Conservation (phyloP, 1,140 invertebrate species). For the Meloidogyne floridensis region DNA sequence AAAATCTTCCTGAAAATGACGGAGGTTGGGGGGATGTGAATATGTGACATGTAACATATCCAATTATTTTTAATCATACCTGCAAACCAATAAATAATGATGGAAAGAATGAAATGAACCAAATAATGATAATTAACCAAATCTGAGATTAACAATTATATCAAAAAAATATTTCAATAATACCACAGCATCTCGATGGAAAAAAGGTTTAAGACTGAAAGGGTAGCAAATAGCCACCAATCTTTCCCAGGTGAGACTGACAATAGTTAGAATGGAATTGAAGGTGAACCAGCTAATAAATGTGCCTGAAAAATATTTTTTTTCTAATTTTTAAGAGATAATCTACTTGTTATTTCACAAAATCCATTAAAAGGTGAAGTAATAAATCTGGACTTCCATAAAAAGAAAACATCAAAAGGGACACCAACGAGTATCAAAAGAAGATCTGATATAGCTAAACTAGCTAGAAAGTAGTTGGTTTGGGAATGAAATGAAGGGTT, state of each 20-base stretch:
- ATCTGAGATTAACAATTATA: not conserved
- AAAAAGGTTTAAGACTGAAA: constrained; percentile 42
- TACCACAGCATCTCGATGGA: constrained; percentile 31
- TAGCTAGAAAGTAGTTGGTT: constrained; percentile 87
- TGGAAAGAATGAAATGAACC: constrained; percentile 60
- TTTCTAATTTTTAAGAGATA: too few relatives aligned
- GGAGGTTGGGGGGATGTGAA: too few relatives aligned
- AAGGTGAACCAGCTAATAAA: constrained; percentile 62
- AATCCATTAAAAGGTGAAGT: constrained; percentile 40
- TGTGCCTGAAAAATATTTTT: constrained; percentile 41
- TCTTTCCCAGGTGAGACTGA: constrained; percentile 53
- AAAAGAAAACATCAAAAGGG: constrained; percentile 66
- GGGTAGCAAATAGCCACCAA: constrained; percentile 64
- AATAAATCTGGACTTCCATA: constrained; percentile 34
- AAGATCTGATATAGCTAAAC: constrained; percentile 85
- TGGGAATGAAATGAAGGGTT: constrained; percentile 89
- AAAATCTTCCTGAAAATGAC: too few relatives aligned
- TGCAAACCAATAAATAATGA: constrained; percentile 62
- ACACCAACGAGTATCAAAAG: constrained; percentile 75
- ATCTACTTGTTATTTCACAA: constrained; percentile 55
- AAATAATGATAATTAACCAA: constrained; percentile 48
- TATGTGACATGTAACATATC: not conserved
- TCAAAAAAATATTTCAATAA: not conserved
- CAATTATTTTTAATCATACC: constrained; percentile 34
- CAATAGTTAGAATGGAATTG: constrained; percentile 53